phyloP scores from a whole-genome alignment of 2,797 vertebrate genomes.

The Gymnoscopelus microlampas region DNA sequence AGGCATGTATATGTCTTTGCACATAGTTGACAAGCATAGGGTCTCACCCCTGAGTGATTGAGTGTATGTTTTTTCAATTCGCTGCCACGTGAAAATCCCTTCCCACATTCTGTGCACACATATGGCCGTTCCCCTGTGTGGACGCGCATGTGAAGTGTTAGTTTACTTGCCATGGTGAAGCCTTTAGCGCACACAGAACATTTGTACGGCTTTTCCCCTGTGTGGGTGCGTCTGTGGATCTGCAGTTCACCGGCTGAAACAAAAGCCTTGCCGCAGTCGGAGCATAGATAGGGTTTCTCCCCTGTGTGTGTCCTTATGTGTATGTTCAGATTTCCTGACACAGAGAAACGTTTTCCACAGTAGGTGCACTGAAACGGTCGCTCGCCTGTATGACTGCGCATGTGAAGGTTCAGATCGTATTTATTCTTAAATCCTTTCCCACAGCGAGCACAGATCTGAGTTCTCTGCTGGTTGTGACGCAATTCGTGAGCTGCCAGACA shows the following conservation, averaged over 20 bases:
- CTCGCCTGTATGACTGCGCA: constrained; percentile 64
- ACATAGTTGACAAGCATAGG: constrained; percentile 57
- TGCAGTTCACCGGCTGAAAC: constrained; percentile 60
- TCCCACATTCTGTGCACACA: constrained; percentile 59
- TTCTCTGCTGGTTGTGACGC: constrained; percentile 53
- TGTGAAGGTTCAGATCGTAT: constrained; percentile 51
- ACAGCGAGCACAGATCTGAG: constrained; percentile 48
- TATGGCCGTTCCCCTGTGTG: constrained; percentile 64
- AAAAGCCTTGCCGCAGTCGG: constrained; percentile 60
- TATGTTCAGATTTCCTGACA: constrained; percentile 59
- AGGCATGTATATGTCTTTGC: constrained; percentile 56
- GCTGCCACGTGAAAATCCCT: constrained; percentile 48
- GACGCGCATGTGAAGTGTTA: constrained; percentile 58
- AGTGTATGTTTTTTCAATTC: constrained; percentile 62
- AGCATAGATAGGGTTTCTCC: constrained; percentile 62
- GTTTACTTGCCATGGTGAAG: constrained; percentile 60
- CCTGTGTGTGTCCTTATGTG: constrained; percentile 62
- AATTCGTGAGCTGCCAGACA: constrained; percentile 47
- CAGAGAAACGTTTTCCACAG: constrained; percentile 58
- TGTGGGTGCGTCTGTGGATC: constrained; percentile 67
- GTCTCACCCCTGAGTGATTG: constrained; percentile 57
- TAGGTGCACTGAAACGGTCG: constrained; percentile 63
- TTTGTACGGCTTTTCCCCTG: constrained; percentile 61
- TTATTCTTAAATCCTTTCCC: constrained; percentile 61
- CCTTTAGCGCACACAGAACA: constrained; percentile 49